Evolutionary conservation across 2,888 invertebrate genomes (phyloP).

Genomic region (Scaptomyza parva): DNA sequence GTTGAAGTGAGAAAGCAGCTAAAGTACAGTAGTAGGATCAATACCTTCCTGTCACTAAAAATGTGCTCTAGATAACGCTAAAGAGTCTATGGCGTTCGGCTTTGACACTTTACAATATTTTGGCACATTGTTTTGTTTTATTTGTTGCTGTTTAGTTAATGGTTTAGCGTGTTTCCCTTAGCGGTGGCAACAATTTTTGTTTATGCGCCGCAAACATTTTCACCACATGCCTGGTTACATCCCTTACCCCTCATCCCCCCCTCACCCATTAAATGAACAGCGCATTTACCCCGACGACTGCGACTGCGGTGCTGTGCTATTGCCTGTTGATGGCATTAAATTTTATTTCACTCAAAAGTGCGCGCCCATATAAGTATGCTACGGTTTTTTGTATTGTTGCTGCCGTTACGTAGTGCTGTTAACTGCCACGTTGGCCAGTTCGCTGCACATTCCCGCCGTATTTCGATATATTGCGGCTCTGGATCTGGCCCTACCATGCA

Average conservation of each 20-base stretch:
- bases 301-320: conserved; percentile 4
- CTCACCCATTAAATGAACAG: neutral
- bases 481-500: conserved; percentile 45
- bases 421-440: conserved; percentile 44
- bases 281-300: neutral
- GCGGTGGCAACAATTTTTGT: conserved; percentile 77
- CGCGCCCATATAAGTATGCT: conserved; percentile 60
- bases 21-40: neutral
- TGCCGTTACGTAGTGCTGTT: conserved; percentile 56
- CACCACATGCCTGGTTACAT: conserved; percentile 44
- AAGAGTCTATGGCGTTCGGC: conserved; percentile 29
- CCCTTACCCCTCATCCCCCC: neutral
- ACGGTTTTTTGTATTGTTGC: conserved; percentile 41
- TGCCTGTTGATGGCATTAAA: conserved; percentile 72
- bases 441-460: conserved; percentile 56
- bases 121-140: conserved; percentile 62
- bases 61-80: neutral
- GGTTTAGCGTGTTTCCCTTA: conserved; percentile 73
- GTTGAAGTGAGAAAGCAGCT: neutral
- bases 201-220: conserved; percentile 81
- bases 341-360: conserved; percentile 70
- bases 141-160: conserved; percentile 77
- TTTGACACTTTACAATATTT: neutral
- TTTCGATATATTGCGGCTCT: conserved; percentile 66
- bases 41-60: neutral